phyloP scores from a whole-genome alignment of 2,113 vertebrate species.

The Sapajus apella region DNA sequence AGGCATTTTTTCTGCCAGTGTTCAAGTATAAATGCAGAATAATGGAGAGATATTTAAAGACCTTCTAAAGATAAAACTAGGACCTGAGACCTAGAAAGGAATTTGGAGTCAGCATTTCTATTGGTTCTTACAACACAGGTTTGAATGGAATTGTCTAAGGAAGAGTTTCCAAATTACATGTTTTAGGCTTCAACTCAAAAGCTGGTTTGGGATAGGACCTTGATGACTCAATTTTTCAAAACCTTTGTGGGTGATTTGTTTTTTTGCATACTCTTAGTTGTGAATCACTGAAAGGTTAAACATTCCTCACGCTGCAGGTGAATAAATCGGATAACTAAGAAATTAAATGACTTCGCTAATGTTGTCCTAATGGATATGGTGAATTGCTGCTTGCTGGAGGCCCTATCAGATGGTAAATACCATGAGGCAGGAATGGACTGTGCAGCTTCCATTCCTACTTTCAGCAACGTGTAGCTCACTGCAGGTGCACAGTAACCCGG shows the following conservation, averaged over 20 bases:
- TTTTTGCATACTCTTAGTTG: background rate
- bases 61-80: constrained; percentile 19
- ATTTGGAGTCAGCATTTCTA: background rate
- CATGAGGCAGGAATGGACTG: background rate
- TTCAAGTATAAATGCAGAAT: background rate
- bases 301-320: background rate
- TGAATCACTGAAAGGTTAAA: background rate
- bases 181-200: background rate
- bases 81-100: background rate
- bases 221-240: background rate
- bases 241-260: background rate
- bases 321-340: background rate
- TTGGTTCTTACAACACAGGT: constrained; percentile 16
- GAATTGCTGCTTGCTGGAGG: rapidly evolving
- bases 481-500: rapidly evolving
- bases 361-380: rapidly evolving
- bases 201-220: background rate
- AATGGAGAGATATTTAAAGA: background rate
- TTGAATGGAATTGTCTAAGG: background rate
- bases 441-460: background rate
- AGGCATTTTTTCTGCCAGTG: background rate
- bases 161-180: background rate
- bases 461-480: rapidly evolving
- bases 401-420: background rate
- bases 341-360: background rate